These are phyloP conservation scores for Embiotoca jacksoni DNA, from an alignment of 2,113 vertebrate species.

Conservation along the genomic window DNA sequence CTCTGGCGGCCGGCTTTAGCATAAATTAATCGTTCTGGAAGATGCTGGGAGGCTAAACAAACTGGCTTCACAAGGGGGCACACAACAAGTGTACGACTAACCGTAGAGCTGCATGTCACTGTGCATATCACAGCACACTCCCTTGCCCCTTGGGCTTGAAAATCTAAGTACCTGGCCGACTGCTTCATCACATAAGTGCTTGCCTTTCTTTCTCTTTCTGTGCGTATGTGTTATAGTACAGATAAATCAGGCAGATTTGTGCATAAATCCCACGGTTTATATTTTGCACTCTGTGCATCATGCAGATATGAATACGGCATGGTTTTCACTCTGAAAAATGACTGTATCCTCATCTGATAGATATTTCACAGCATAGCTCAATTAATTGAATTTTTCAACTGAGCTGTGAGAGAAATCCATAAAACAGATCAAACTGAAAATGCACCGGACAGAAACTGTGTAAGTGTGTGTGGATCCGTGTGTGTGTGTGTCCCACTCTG, in stretches of 20 bases:
- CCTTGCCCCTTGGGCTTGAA: slow-evolving; percentile 50
- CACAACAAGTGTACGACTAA: slow-evolving; percentile 40
- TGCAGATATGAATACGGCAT: slow-evolving; percentile 58
- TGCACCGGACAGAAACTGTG: slow-evolving; percentile 16
- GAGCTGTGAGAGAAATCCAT: slow-evolving; percentile 71
- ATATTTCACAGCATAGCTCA: slow-evolving; percentile 71
- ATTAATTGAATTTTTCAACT: slow-evolving; percentile 75
- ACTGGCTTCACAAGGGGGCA: slow-evolving; percentile 34
- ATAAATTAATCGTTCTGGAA: slow-evolving; percentile 42
- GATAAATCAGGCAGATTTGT: slow-evolving; percentile 73
- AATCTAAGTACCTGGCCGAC: slow-evolving; percentile 66
- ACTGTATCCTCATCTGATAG: slow-evolving; percentile 65
- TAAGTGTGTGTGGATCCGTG: not conserved
- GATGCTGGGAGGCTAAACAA: slow-evolving; percentile 46
- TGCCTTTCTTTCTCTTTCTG: slow-evolving; percentile 33
- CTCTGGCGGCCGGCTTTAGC: slow-evolving; percentile 40
- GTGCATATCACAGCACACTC: slow-evolving; percentile 56
- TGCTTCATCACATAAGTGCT: slow-evolving; percentile 79
- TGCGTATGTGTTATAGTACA: slow-evolving; percentile 40
- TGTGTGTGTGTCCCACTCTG: not conserved
- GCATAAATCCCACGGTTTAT: slow-evolving; percentile 70
- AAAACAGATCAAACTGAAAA: slow-evolving; percentile 69
- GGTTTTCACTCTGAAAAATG: slow-evolving; percentile 62
- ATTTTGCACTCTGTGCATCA: slow-evolving; percentile 60
- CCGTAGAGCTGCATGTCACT: slow-evolving; percentile 54